These are phyloP conservation scores for Stenichneumon culpator DNA, from an alignment of 2,888 invertebrate species.

Conservation along the genomic window DNA sequence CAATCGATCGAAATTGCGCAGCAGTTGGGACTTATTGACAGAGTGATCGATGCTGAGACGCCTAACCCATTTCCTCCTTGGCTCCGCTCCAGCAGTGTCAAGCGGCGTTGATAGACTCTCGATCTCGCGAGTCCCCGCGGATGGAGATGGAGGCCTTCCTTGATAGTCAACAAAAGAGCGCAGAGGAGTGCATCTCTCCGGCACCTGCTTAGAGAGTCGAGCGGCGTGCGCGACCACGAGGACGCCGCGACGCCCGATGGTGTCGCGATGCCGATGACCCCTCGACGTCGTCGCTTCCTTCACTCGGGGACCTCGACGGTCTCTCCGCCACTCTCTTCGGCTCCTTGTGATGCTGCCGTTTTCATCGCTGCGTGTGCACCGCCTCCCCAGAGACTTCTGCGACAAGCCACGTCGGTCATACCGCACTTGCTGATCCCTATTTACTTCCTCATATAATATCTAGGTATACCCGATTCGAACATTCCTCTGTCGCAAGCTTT, in stretches of 20 bases:
- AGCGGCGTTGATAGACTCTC: slow-evolving; percentile 45
- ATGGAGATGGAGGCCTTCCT: slow-evolving; percentile 48
- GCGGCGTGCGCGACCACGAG: slow-evolving; percentile 77
- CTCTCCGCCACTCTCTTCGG: slow-evolving; percentile 46
- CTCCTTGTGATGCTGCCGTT: slow-evolving; percentile 41
- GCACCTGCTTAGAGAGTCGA: slow-evolving; percentile 77
- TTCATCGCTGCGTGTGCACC: slow-evolving; percentile 17
- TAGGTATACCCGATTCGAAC: neutral
- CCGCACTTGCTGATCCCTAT: slow-evolving; percentile 50
- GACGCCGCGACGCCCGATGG: slow-evolving; percentile 77
- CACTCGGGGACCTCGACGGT: slow-evolving; percentile 66
- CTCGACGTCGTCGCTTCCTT: slow-evolving; percentile 68
- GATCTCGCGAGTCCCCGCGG: slow-evolving; percentile 41
- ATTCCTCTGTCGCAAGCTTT: neutral
- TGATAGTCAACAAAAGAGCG: slow-evolving; percentile 57
- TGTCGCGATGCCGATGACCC: slow-evolving; percentile 80
- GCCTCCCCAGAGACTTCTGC: slow-evolving; percentile 29
- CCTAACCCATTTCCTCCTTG: slow-evolving; percentile 67
- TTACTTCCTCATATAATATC: neutral
- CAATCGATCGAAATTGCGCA: neutral
- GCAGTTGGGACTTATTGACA: slow-evolving; percentile 50
- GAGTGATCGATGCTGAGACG: slow-evolving; percentile 59
- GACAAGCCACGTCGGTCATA: slow-evolving; percentile 57
- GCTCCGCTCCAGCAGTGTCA: slow-evolving; percentile 54
- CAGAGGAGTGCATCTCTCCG: slow-evolving; percentile 47